A percentile compares a stretch with the other conserved stretches of the same genome.
Evolutionary conservation across 2,113 vertebrate genomes (phyloP).

Genomic region (Sylvia atricapilla): DNA sequence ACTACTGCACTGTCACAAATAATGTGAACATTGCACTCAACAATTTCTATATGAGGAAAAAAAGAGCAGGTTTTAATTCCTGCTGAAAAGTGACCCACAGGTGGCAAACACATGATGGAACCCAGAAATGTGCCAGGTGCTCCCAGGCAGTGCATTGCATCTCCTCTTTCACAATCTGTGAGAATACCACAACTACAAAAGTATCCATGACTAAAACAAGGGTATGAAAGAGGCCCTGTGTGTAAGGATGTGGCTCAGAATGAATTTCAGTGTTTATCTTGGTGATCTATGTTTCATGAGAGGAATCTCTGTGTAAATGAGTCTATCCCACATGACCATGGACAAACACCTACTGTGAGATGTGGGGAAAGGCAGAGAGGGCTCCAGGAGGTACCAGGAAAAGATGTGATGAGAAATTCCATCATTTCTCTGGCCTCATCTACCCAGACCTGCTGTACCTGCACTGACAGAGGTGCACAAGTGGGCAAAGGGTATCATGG

Average conservation of each 20-base stretch:
- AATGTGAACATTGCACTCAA: not conserved
- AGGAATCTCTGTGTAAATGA: not conserved
- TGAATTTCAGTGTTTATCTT: fast-evolving
- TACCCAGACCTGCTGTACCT: not conserved
- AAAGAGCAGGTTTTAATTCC: not conserved
- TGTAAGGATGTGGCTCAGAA: not conserved
- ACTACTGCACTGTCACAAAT: not conserved
- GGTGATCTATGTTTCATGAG: not conserved
- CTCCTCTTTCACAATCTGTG: not conserved
- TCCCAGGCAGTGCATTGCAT: not conserved
- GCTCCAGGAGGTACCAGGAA: not conserved
- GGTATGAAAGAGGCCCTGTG: not conserved
- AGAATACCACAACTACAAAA: not conserved
- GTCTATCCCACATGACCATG: fast-evolving
- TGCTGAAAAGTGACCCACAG: not conserved
- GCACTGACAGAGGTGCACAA: not conserved
- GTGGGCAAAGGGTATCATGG: not conserved
- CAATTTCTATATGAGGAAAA: not conserved
- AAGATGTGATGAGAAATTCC: not conserved
- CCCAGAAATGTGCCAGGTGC: not conserved
- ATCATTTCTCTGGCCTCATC: not conserved
- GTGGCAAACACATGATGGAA: not conserved
- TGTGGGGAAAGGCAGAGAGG: not conserved
- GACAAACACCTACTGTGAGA: not conserved
- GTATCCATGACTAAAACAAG: not conserved